A percentile compares a stretch with the other conserved stretches of the same genome.
These are phyloP conservation scores for Nasua narica DNA, from an alignment of 2,797 vertebrate species.

Conservation along the genomic window DNA sequence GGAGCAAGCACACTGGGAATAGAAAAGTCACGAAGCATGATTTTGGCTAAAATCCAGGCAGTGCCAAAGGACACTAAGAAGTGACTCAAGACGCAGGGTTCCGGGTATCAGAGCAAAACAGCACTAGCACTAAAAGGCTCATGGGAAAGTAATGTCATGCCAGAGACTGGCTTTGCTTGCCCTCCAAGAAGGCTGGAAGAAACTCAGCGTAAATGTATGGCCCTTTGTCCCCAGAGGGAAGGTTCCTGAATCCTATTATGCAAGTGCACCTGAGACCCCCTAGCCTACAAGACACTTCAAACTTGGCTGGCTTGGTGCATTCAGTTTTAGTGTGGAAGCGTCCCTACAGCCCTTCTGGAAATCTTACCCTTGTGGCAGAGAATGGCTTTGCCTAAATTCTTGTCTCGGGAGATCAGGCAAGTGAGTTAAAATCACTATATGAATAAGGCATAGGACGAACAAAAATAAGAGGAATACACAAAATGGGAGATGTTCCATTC, in stretches of 20 bases:
- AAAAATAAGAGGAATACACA: background rate
- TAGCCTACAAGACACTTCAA: background rate
- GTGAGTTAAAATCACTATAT: conserved; percentile 22
- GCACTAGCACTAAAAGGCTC: background rate
- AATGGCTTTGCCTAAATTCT: conserved; percentile 4
- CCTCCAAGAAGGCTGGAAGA: background rate
- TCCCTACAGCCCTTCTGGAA: conserved; percentile 21
- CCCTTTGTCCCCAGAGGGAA: background rate
- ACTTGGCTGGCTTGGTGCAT: background rate
- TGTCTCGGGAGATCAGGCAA: background rate
- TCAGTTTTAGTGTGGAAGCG: background rate
- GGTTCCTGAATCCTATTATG: background rate
- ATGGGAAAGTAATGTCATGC: background rate
- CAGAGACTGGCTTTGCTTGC: background rate
- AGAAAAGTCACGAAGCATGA: background rate
- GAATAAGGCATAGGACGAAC: background rate
- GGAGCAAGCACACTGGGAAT: background rate
- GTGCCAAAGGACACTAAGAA: background rate
- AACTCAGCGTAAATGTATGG: background rate
- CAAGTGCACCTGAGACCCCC: background rate
- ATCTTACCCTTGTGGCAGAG: background rate
- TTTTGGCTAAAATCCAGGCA: background rate
- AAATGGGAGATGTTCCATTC: background rate
- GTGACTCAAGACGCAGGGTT: background rate
- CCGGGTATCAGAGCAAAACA: background rate